These are phyloP conservation scores for Salvelinus alpinus DNA, from an alignment of 2,113 vertebrate species.

Conservation along the genomic window DNA sequence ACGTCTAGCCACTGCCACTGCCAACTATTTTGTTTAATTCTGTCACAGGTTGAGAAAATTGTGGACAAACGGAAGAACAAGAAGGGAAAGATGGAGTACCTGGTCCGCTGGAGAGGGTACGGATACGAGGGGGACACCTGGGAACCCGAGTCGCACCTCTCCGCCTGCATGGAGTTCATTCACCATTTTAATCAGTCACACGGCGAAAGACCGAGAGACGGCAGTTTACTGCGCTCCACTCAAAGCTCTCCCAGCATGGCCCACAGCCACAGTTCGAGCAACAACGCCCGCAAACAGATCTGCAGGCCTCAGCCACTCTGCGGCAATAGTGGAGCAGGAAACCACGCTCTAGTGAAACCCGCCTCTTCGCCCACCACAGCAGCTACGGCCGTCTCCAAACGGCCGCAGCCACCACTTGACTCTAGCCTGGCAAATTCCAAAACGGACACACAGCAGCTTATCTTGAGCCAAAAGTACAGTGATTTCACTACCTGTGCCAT, in stretches of 20 bases:
- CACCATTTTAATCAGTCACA: conserved; percentile 88
- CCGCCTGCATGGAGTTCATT: conserved; percentile 90
- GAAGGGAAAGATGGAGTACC: conserved; percentile 91
- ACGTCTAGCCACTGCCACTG: background rate
- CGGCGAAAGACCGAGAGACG: conserved; percentile 77
- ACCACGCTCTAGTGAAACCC: conserved; percentile 66
- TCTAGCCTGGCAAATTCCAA: conserved; percentile 65
- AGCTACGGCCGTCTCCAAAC: conserved; percentile 24
- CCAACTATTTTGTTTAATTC: conserved; percentile 34
- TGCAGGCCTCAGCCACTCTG: conserved; percentile 70
- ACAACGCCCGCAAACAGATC: conserved; percentile 82
- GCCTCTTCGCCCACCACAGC: conserved; percentile 3
- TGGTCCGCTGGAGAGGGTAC: conserved; percentile 94
- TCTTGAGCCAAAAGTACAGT: conserved; percentile 76
- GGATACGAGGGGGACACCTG: conserved; percentile 91
- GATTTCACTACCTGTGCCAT: conserved; percentile 35
- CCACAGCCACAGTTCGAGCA: conserved; percentile 37
- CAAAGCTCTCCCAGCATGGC: conserved; percentile 69
- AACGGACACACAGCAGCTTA: conserved; percentile 61
- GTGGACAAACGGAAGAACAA: conserved; percentile 91
- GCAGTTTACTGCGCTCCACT: conserved; percentile 77
- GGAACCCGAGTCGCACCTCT: conserved; percentile 94
- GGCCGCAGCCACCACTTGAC: background rate
- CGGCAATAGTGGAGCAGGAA: conserved; percentile 56
- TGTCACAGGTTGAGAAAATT: conserved; percentile 88